phyloP scores from a whole-genome alignment of 2,888 invertebrate genomes.

The Parnassius mnemosyne region DNA sequence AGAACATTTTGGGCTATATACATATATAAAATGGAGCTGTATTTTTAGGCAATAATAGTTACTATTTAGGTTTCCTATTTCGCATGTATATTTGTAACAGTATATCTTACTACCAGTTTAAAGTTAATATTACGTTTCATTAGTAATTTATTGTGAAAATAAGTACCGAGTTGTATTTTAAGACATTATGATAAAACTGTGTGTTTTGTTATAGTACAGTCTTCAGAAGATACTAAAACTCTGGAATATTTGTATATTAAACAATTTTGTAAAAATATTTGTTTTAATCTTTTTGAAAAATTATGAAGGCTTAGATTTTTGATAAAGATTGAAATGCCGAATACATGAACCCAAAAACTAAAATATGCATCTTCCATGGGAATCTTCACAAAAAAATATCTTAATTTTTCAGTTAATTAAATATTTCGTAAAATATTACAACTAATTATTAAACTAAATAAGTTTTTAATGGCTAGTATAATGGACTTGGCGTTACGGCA shows the following conservation, averaged over 20 bases:
- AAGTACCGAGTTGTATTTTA: slow-evolving; percentile 26
- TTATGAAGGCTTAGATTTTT: too few species aligned
- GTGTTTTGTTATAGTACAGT: slow-evolving; percentile 28
- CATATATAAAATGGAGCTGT: slow-evolving; percentile 12
- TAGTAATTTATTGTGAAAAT: slow-evolving; percentile 24
- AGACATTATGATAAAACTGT: slow-evolving; percentile 13
- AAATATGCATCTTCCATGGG: too few species aligned
- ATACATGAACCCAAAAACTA: too few species aligned
- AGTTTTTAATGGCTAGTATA: too few species aligned
- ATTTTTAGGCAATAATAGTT: slow-evolving; percentile 27
- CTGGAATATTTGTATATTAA: slow-evolving; percentile 39
- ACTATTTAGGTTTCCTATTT: slow-evolving; percentile 16
- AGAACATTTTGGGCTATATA: slow-evolving; percentile 11
- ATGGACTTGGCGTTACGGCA: too few species aligned
- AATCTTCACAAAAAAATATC: too few species aligned
- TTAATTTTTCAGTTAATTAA: too few species aligned
- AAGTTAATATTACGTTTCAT: slow-evolving; percentile 5
- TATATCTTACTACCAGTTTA: slow-evolving; percentile 14
- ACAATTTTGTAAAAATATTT: slow-evolving; percentile 28
- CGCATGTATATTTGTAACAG: slow-evolving; percentile 15
- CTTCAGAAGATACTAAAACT: slow-evolving; percentile 31
- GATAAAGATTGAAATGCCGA: too few species aligned
- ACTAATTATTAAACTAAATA: too few species aligned
- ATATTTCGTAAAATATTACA: too few species aligned
- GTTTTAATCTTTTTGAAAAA: not conserved